Evolutionary conservation across 2,888 invertebrate species (phyloP).

Genomic region (Nomada ruficornis): DNA sequence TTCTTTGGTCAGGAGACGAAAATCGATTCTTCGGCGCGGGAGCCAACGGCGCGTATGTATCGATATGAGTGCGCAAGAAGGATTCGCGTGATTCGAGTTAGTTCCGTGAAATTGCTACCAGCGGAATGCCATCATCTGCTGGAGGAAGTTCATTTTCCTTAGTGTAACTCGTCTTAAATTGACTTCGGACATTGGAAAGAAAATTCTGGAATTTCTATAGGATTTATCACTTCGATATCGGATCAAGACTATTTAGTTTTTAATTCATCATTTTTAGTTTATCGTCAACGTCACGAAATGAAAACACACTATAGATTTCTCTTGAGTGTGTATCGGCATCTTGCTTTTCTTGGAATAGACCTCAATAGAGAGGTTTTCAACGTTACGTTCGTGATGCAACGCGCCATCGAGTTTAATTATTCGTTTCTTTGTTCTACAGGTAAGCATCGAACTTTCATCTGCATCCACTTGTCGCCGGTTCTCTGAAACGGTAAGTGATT

Average conservation of each 20-base stretch:
- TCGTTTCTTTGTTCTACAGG: constrained; percentile 59
- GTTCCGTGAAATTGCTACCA: constrained; percentile 42
- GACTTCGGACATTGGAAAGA: no score
- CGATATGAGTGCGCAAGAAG: constrained; percentile 34
- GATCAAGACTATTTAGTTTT: no score
- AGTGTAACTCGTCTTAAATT: no score
- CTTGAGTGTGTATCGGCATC: neutral
- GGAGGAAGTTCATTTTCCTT: neutral
- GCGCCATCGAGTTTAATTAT: constrained; percentile 13
- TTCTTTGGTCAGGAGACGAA: constrained; percentile 47
- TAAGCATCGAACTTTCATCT: constrained; percentile 59
- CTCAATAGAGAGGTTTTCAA: neutral
- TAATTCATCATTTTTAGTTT: no score
- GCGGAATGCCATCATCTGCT: constrained; percentile 31
- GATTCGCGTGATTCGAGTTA: constrained; percentile 41
- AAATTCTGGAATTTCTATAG: no score
- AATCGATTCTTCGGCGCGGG: constrained; percentile 39
- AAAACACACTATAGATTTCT: neutral
- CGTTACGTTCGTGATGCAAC: constrained; percentile 8
- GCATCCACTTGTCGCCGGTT: constrained; percentile 15
- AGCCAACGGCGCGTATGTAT: constrained; percentile 11
- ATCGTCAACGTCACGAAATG: no score
- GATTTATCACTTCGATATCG: no score
- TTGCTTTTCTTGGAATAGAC: neutral
- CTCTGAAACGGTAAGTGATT: constrained; percentile 51